Evolutionary conservation across 2,797 vertebrate genomes (phyloP).

Genomic region (Dendrocincla fuliginosa): DNA sequence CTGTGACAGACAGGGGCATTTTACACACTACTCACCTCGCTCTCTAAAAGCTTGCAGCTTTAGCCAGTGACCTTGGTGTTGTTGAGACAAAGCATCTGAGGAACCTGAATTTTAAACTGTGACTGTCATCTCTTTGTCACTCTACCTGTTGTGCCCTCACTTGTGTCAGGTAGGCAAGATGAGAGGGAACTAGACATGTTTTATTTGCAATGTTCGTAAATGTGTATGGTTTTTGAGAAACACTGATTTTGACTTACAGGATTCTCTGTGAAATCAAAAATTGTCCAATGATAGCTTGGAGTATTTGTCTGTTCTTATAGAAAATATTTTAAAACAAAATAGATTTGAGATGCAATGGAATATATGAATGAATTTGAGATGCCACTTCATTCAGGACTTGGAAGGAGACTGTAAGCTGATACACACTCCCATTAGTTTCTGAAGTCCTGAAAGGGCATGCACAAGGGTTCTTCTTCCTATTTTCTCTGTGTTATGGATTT

Average conservation of each 20-base stretch:
- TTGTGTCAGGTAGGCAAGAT: background rate
- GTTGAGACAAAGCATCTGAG: background rate
- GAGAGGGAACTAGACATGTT: background rate
- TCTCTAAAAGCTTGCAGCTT: background rate
- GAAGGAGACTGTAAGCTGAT: background rate
- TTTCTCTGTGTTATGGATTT: background rate
- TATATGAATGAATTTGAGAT: background rate
- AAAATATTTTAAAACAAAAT: background rate
- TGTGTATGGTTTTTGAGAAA: background rate
- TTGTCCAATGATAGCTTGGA: background rate
- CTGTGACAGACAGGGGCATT: background rate
- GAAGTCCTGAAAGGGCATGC: background rate
- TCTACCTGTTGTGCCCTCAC: background rate
- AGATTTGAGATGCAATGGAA: fast-evolving
- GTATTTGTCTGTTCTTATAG: background rate
- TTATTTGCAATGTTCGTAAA: background rate
- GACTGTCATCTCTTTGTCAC: background rate
- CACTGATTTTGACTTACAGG: background rate
- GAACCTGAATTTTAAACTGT: background rate
- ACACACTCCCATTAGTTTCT: background rate
- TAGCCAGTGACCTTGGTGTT: background rate
- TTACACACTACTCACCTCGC: background rate
- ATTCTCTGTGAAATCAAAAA: background rate
- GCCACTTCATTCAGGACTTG: background rate
- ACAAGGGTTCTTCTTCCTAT: background rate